phyloP scores from a whole-genome alignment of 2,888 invertebrate species.

The Cephalotes varians region DNA sequence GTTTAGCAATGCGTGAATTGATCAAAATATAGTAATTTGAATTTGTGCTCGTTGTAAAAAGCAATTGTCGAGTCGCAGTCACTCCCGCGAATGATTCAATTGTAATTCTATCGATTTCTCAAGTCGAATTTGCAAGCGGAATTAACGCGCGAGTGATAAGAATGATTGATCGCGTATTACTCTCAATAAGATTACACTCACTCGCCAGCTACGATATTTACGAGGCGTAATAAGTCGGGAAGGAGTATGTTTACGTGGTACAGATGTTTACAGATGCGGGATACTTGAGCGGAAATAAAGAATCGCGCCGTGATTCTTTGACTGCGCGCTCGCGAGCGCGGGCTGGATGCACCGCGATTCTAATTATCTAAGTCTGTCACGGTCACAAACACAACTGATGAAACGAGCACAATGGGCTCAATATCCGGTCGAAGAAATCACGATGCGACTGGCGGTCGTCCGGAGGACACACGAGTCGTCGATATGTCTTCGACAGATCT shows the following conservation, averaged over 20 bases:
- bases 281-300: slow-evolving; percentile 20
- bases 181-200: slow-evolving; percentile 6
- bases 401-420: slow-evolving; percentile 52
- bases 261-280: slow-evolving; percentile 21
- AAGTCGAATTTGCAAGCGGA: background rate
- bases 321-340: background rate
- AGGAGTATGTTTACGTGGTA: slow-evolving; percentile 17
- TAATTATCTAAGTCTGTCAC: slow-evolving; percentile 55
- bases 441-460: background rate
- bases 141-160: background rate
- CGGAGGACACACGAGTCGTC: slow-evolving; percentile 3
- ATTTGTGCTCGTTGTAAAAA: background rate
- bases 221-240: slow-evolving; percentile 18
- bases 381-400: slow-evolving; percentile 48
- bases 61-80: background rate
- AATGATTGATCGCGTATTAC: background rate
- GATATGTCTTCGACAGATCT: background rate
- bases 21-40: background rate
- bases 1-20: background rate
- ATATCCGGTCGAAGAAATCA: slow-evolving; percentile 49
- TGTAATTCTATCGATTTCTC: background rate
- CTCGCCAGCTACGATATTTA: slow-evolving; percentile 19
- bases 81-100: background rate
- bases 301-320: slow-evolving; percentile 8
- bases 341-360: slow-evolving; percentile 7